Conservation (phyloP, 2,888 invertebrate genomes). For the Perithous albicinctus region DNA sequence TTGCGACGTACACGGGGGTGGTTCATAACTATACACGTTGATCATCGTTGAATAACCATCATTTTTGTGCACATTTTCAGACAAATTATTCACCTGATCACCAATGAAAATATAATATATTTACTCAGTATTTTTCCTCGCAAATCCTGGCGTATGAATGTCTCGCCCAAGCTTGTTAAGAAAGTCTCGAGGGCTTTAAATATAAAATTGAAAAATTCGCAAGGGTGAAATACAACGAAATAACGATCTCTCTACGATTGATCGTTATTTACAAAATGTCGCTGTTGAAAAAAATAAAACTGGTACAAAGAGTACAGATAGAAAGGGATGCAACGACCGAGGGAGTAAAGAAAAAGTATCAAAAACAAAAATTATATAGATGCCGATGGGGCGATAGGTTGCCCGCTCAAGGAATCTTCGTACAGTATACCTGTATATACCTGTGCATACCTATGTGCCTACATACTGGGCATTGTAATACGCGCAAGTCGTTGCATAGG, state of each 20-base stretch:
- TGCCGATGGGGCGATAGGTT: constrained; percentile 27
- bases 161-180: constrained; percentile 23
- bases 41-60: no score
- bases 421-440: not conserved
- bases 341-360: not conserved
- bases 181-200: not conserved
- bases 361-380: constrained; percentile 4
- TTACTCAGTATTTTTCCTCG: not conserved
- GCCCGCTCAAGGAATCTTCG: constrained; percentile 15
- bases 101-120: not conserved
- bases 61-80: no score
- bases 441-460: not conserved
- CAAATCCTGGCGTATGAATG: constrained; percentile 4
- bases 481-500: constrained; percentile 17
- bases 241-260: constrained; percentile 29
- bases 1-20: no score
- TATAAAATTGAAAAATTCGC: not conserved
- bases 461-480: constrained; percentile 31
- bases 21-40: no score
- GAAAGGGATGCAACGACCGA: not conserved
- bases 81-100: not conserved
- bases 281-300: constrained; percentile 13
- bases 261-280: constrained; percentile 33
- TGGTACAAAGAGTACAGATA: not conserved
- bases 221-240: constrained; percentile 25